These are phyloP conservation scores for Suricata suricatta DNA, from an alignment of 2,113 vertebrate species.

Conservation along the genomic window DNA sequence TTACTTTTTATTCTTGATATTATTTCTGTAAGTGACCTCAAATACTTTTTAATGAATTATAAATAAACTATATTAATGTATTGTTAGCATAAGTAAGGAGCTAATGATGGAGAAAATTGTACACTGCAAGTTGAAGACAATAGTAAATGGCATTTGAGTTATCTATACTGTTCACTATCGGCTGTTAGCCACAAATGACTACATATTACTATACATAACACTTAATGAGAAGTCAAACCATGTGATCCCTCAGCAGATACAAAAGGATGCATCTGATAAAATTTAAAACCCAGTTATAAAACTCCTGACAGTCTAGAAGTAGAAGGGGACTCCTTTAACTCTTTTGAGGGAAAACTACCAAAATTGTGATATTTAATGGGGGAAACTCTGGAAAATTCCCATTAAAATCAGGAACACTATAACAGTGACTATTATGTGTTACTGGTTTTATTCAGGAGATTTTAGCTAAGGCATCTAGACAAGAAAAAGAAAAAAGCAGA, in stretches of 20 bases:
- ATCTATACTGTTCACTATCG: background rate
- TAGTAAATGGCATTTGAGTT: conserved; percentile 16
- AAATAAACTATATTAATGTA: background rate
- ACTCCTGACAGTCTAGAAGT: background rate
- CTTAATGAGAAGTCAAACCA: background rate
- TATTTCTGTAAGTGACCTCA: background rate
- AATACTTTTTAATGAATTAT: background rate
- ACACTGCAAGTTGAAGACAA: background rate
- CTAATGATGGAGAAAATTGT: conserved; percentile 17
- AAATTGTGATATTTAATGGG: background rate
- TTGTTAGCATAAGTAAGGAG: background rate
- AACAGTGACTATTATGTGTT: background rate
- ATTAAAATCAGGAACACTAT: background rate
- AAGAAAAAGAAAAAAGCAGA: background rate
- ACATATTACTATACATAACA: background rate
- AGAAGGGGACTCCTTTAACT: background rate
- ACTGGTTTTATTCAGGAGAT: background rate
- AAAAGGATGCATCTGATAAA: background rate
- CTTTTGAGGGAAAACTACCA: background rate
- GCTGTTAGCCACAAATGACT: background rate
- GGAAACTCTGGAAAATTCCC: background rate
- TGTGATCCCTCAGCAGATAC: background rate
- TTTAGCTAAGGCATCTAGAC: background rate
- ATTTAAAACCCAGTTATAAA: conserved; percentile 16
- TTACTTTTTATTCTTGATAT: conserved; percentile 1